These are phyloP conservation scores for Semibalanus balanoides DNA, from an alignment of 1,140 invertebrate species.

Conservation along the genomic window DNA sequence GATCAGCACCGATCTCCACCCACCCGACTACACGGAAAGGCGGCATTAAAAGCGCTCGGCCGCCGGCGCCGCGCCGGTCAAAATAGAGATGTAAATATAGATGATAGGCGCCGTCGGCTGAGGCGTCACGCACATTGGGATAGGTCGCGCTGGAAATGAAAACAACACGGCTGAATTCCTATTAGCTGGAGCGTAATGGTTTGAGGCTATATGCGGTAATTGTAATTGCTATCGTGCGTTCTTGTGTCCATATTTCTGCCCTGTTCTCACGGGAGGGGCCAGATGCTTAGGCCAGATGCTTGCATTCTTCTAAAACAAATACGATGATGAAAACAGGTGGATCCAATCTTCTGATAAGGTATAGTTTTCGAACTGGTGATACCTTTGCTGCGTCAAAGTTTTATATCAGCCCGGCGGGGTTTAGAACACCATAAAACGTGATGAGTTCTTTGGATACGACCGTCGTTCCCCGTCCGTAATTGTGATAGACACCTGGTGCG, in stretches of 20 bases:
- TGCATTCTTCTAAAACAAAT: too few species aligned
- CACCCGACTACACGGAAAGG: background rate
- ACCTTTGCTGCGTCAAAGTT: background rate
- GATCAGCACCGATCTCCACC: background rate
- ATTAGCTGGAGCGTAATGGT: background rate
- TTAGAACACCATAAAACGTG: background rate
- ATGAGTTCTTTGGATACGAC: background rate
- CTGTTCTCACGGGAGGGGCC: background rate
- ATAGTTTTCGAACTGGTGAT: background rate
- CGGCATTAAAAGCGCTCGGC: background rate
- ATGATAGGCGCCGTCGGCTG: background rate
- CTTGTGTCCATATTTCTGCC: background rate
- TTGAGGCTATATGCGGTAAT: background rate
- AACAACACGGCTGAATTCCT: background rate
- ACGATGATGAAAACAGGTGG: too few species aligned
- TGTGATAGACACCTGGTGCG: background rate
- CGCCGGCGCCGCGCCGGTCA: background rate
- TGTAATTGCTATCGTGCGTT: background rate
- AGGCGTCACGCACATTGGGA: background rate
- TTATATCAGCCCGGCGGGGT: background rate
- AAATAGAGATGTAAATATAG: slow-evolving; percentile 3
- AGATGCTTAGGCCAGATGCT: too few species aligned
- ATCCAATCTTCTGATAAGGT: too few species aligned
- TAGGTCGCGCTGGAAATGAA: background rate
- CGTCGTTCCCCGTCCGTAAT: background rate